Evolutionary conservation across 2,888 invertebrate genomes (phyloP).

Genomic region (Parapristionchus giblindavisi): DNA sequence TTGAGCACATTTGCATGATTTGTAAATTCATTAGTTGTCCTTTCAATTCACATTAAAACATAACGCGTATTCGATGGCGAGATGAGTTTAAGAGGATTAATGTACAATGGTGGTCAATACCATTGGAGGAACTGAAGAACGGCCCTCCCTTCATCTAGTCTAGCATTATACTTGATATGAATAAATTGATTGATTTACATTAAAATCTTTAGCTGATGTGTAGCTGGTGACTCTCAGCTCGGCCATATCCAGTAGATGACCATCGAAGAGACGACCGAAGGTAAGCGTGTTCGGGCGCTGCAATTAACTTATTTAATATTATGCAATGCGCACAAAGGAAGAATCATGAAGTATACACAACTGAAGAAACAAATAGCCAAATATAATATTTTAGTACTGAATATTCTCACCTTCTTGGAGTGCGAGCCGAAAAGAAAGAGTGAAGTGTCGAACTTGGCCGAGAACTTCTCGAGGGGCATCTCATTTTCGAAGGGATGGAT

Average conservation of each 20-base stretch:
- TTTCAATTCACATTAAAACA: too few relatives aligned
- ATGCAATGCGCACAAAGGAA: not conserved
- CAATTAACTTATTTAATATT: not conserved
- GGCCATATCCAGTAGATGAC: slow-evolving; percentile 90
- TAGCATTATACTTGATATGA: too few relatives aligned
- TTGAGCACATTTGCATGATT: too few relatives aligned
- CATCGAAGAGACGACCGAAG: slow-evolving; percentile 83
- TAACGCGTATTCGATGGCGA: too few relatives aligned
- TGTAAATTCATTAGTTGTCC: too few relatives aligned
- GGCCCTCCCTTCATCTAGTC: not conserved
- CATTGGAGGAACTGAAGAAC: too few relatives aligned
- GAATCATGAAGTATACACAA: not conserved
- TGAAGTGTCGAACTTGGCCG: slow-evolving; percentile 85
- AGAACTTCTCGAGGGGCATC: slow-evolving; percentile 79
- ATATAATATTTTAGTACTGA: not conserved
- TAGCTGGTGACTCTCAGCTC: slow-evolving; percentile 90
- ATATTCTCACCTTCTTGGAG: slow-evolving; percentile 80
- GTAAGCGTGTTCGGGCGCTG: slow-evolving; percentile 50
- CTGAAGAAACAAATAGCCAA: not conserved
- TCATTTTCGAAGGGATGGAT: slow-evolving; percentile 91
- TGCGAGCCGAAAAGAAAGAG: slow-evolving; percentile 90
- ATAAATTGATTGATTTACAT: too few relatives aligned
- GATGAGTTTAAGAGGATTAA: too few relatives aligned
- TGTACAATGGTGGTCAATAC: too few relatives aligned
- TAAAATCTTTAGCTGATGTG: slow-evolving; percentile 73